Evolutionary conservation across 2,888 invertebrate genomes (phyloP).

Genomic region (Acanthosepion pharaonis): DNA sequence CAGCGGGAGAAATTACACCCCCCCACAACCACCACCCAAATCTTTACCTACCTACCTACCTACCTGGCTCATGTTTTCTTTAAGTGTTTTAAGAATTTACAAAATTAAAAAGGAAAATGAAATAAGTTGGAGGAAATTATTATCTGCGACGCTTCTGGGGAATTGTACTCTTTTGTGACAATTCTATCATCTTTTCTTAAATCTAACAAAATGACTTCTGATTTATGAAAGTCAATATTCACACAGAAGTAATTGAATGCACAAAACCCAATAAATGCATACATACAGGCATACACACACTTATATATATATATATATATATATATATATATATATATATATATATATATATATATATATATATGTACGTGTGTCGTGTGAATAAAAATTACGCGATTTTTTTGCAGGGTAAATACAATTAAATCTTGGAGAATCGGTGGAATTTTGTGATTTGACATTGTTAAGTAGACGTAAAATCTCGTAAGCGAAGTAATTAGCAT

Average conservation of each 20-base stretch:
- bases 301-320: background rate
- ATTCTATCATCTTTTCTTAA: background rate
- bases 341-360: background rate
- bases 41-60: no score
- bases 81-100: background rate
- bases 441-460: slow-evolving; percentile 10
- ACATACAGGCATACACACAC: background rate
- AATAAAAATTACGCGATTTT: background rate
- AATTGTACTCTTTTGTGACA: background rate
- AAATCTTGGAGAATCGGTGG: background rate
- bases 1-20: no score
- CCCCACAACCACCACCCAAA: no score
- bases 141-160: background rate
- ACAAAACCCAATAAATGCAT: background rate
- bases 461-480: background rate
- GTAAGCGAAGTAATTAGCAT: background rate
- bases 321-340: background rate
- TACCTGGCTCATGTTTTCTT: background rate
- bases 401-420: background rate
- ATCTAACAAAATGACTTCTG: background rate
- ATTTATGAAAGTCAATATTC: background rate
- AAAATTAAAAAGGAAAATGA: background rate
- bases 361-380: background rate
- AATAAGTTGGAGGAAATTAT: background rate
- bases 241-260: background rate